These are phyloP conservation scores for Bombus ignitus DNA, from an alignment of 1,140 invertebrate species.

Conservation along the genomic window DNA sequence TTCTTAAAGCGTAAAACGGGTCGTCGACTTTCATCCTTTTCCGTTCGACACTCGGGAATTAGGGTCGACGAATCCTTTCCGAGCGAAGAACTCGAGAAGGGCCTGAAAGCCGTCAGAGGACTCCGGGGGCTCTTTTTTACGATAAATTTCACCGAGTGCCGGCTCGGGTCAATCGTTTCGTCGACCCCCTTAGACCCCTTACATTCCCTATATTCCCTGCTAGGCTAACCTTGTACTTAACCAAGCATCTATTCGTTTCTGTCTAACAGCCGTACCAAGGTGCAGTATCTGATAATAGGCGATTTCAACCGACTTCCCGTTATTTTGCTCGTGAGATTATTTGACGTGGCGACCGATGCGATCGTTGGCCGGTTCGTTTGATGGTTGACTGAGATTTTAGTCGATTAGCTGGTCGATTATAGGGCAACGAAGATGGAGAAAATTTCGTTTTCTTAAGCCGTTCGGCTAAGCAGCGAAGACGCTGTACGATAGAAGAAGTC, in stretches of 20 bases:
- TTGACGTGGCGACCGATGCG: too few species aligned
- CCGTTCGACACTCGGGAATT: constrained; percentile 63
- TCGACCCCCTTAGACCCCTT: constrained; percentile 22
- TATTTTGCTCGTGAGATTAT: neutral
- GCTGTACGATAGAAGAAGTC: too few species aligned
- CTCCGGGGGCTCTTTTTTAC: constrained; percentile 66
- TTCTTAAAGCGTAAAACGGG: constrained; percentile 53
- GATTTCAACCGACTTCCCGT: neutral
- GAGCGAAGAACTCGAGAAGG: constrained; percentile 56
- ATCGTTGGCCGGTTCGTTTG: neutral
- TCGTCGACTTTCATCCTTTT: constrained; percentile 64
- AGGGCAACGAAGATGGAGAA: neutral
- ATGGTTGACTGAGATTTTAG: neutral
- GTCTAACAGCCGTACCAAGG: constrained; percentile 15
- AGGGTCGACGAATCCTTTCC: constrained; percentile 65
- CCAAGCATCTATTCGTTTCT: neutral
- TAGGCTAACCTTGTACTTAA: constrained; percentile 34
- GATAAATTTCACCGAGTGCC: constrained; percentile 69
- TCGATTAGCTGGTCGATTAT: constrained; percentile 3
- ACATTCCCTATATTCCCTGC: neutral
- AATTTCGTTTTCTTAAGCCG: constrained; percentile 16
- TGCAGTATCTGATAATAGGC: constrained; percentile 2
- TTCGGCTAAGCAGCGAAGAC: neutral
- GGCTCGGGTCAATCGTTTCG: constrained; percentile 57
- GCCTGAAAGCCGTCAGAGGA: constrained; percentile 58